Evolutionary conservation across 2,888 invertebrate genomes (phyloP).

Genomic region (Drosophila lacicola): DNA sequence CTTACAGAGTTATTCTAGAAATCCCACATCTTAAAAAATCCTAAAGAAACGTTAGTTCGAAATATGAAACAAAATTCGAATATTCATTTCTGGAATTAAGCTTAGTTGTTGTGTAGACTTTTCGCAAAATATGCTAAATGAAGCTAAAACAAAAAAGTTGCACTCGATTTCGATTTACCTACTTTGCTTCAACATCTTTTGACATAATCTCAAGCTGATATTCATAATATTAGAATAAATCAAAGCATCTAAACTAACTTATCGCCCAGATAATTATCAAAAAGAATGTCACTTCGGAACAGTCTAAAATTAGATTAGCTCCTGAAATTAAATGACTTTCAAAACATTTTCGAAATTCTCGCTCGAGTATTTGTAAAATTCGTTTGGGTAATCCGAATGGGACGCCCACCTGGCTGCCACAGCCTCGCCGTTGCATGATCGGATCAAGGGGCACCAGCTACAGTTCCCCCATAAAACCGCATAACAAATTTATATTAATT

Average conservation of each 20-base stretch:
- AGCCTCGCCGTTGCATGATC: constrained; percentile 8
- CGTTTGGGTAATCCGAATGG: constrained; percentile 39
- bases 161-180: too few species aligned
- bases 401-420: constrained; percentile 46
- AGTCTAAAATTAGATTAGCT: constrained; percentile 33
- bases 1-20: too few species aligned
- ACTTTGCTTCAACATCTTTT: too few species aligned
- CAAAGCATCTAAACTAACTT: background rate
- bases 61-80: too few species aligned
- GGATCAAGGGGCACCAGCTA: constrained; percentile 7
- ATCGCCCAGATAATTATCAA: background rate
- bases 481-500: constrained; percentile 59
- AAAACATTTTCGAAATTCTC: constrained; percentile 43
- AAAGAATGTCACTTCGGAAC: constrained; percentile 1
- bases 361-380: constrained; percentile 8
- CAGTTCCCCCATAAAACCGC: constrained; percentile 10
- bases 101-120: too few species aligned
- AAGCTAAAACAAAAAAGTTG: too few species aligned
- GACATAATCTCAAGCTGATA: too few species aligned
- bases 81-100: too few species aligned
- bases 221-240: too few species aligned
- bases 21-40: too few species aligned
- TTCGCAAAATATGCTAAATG: too few species aligned
- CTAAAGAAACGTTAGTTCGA: too few species aligned
- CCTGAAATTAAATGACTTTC: constrained; percentile 35